Base-by-base conservation (phyloP, 2,797 vertebrate species). In the Halcyon smyrnensis region DNA sequence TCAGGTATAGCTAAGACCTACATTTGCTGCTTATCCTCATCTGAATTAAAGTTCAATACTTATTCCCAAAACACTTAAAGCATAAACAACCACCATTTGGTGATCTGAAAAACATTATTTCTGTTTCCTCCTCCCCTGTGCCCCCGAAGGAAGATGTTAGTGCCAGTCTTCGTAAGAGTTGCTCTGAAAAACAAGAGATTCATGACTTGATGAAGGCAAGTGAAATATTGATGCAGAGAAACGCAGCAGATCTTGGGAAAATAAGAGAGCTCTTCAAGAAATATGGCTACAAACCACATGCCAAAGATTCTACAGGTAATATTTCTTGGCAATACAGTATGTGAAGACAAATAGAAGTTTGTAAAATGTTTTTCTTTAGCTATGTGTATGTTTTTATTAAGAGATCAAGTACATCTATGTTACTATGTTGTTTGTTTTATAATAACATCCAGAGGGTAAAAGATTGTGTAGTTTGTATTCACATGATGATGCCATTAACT, bases 251-350 rank as follows among this genome's bases (percentile, higher is more conserved):
- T 95, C 97, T 99, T 63, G 97, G 95, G 70, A 96, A 96, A 75
- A 95, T 99, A 90, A 98, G 68, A 96, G 98, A 95, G 48, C 97
- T 98, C 75, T 99, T 98, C 95, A 98, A 98, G 94, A 98, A 99
- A 60, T 99, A 99, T 21, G 98, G 98, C 46, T 99, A 99, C 95
- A 97, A 97, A 93, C 95, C 98, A 62, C 95, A 18, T 63, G 94
- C 56, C 65, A 84, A 96, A 75, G 96, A 89, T 45, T 83, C 94
- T 46, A 51, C 95, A 97, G 97, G 99, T 99, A 97, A 78, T 65
- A 12, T 48, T 95, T 69, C 45, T 75, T 95, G 30, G 43, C 50
- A 91, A 12, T 41, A 59, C 3, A 30, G 3, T 30, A 37, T 28
- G 15, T 64, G 32, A 74, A 85, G 10, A 30, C 56, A 92, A 53